Evolutionary conservation across 2,113 vertebrate species (phyloP).

Genomic region (Oryzias woworae): DNA sequence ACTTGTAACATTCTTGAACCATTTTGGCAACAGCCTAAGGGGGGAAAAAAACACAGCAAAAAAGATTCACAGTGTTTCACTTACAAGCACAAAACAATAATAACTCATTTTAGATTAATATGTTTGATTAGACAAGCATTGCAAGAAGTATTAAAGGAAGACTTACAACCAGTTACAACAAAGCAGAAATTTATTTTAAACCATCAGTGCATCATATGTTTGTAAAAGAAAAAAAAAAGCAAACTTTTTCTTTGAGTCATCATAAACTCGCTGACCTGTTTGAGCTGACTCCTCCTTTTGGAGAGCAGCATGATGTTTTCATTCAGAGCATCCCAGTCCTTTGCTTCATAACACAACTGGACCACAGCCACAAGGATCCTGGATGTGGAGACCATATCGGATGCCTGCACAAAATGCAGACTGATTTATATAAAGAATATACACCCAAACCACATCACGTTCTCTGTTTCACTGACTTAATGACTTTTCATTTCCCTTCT

Average conservation of each 20-base stretch:
- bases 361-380: conserved; percentile 95
- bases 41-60: conserved; percentile 19
- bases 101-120: too few relatives aligned
- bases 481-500: too few relatives aligned
- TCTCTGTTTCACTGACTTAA: neutral
- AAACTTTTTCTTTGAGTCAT: too few relatives aligned
- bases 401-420: conserved; percentile 79
- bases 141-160: too few relatives aligned
- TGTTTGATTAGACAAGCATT: too few relatives aligned
- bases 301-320: conserved; percentile 97
- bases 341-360: conserved; percentile 95
- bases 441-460: neutral
- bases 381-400: conserved; percentile 97
- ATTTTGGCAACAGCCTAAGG: conserved; percentile 97
- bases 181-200: too few relatives aligned
- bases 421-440: neutral
- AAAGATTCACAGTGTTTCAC: neutral
- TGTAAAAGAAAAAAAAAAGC: too few relatives aligned
- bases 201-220: too few relatives aligned
- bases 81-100: neutral
- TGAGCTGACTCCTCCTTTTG: conserved; percentile 96
- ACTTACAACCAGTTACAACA: too few relatives aligned
- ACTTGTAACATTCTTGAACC: conserved; percentile 98
- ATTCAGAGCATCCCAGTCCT: conserved; percentile 96
- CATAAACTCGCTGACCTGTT: conserved; percentile 81